Evolutionary conservation across 2,888 invertebrate genomes (phyloP).

Genomic region (Leptopterna dolabrata): DNA sequence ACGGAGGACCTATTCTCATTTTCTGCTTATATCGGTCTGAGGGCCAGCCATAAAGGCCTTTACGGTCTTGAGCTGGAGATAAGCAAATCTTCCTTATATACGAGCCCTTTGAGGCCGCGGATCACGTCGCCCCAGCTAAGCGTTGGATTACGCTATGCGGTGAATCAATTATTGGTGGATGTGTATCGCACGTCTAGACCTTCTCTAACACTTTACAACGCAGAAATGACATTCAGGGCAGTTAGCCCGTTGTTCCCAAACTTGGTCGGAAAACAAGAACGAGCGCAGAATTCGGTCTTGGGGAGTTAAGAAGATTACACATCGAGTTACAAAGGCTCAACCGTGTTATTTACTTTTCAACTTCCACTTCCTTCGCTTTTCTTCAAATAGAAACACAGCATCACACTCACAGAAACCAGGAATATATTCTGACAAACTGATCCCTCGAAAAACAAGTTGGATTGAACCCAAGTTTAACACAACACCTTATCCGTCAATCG

Average conservation of each 20-base stretch:
- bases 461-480: no score
- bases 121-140: constrained; percentile 6
- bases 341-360: not conserved
- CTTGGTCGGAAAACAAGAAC: not conserved
- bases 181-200: not conserved
- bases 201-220: not conserved
- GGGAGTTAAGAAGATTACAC: not conserved
- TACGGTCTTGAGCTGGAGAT: constrained; percentile 1
- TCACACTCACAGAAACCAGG: no score
- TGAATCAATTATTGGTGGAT: constrained; percentile 17
- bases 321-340: not conserved
- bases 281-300: not conserved
- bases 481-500: no score
- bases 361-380: not conserved
- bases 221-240: not conserved
- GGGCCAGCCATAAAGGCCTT: not conserved
- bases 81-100: constrained; percentile 27
- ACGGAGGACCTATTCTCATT: not conserved
- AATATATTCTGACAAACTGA: no score
- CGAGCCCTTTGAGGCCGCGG: not conserved
- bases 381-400: not conserved
- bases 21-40: not conserved
- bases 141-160: not conserved
- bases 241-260: not conserved
- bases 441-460: no score